These are phyloP conservation scores for Ellobium chinense DNA, from an alignment of 2,888 invertebrate species.

Conservation along the genomic window DNA sequence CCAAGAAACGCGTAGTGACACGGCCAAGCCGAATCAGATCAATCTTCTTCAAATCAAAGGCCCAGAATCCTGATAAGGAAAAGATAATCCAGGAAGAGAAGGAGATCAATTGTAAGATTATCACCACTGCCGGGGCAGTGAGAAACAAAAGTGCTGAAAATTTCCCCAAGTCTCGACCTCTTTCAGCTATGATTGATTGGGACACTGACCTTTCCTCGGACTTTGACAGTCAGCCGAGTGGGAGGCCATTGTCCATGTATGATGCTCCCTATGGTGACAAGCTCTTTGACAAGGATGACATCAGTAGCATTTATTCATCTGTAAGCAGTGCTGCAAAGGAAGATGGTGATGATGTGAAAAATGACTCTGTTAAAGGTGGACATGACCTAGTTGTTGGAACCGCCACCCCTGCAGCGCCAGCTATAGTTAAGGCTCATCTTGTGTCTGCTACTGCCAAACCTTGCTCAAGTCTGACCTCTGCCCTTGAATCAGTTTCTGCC, in stretches of 20 bases:
- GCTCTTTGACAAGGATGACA: not conserved
- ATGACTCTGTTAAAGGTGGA: slow-evolving; percentile 14
- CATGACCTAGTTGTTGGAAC: too few species aligned
- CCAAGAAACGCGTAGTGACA: not conserved
- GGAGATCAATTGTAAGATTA: slow-evolving; percentile 39
- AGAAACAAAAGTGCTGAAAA: slow-evolving; percentile 45
- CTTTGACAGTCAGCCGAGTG: not conserved
- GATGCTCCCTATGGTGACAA: slow-evolving; percentile 22
- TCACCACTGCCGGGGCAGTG: slow-evolving; percentile 47
- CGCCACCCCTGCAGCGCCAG: slow-evolving; percentile 1
- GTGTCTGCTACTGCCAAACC: not conserved
- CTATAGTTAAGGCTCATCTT: not conserved
- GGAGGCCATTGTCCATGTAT: slow-evolving; percentile 33
- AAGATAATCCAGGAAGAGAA: slow-evolving; percentile 44
- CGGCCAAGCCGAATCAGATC: slow-evolving; percentile 24
- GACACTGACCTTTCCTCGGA: slow-evolving; percentile 24
- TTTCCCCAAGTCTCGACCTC: slow-evolving; percentile 35
- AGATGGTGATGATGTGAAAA: slow-evolving; percentile 21
- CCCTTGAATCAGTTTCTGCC: not conserved
- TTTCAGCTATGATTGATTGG: slow-evolving; percentile 33
- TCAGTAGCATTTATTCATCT: slow-evolving; percentile 7
- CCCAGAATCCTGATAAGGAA: slow-evolving; percentile 35
- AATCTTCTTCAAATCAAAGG: slow-evolving; percentile 41
- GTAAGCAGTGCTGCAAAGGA: slow-evolving; percentile 23
- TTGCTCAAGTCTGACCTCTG: not conserved